phyloP scores from a whole-genome alignment of 2,113 vertebrate species.

The Trematocara marginatum region DNA sequence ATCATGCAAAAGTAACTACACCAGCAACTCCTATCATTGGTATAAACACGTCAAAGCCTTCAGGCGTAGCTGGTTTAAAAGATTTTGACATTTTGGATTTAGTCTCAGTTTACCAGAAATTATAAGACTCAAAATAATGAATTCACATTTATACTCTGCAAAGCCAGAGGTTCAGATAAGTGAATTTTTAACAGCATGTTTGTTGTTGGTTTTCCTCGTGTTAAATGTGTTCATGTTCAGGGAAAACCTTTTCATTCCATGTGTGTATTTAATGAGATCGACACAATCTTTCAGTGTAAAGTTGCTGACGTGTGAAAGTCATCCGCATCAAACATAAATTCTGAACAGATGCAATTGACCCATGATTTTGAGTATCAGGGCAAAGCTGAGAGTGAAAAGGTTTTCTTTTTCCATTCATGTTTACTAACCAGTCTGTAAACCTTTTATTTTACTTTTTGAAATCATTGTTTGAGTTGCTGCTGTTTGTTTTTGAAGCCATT shows the following conservation, averaged over 20 bases:
- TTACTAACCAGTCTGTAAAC: neutral
- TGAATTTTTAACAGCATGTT: neutral
- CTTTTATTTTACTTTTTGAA: neutral
- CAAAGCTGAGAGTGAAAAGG: neutral
- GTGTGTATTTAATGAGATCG: neutral
- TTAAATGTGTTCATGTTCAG: neutral
- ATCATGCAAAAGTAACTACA: neutral
- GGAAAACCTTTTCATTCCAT: conserved; percentile 12
- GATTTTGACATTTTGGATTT: neutral
- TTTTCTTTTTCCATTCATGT: neutral
- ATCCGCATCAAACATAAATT: neutral
- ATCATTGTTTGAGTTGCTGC: neutral
- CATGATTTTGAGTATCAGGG: neutral
- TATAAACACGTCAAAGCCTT: neutral
- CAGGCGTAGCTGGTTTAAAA: neutral
- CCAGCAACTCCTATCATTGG: neutral
- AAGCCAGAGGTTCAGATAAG: conserved; percentile 10
- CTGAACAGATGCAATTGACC: neutral
- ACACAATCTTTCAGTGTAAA: neutral
- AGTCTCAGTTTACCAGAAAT: neutral
- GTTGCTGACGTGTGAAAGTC: neutral
- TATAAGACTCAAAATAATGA: neutral
- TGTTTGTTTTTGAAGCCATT: neutral
- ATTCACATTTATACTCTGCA: neutral
- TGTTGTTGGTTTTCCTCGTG: neutral